Conservation (phyloP, 2,888 invertebrate genomes). For the Lasioglossum figueresi region DNA sequence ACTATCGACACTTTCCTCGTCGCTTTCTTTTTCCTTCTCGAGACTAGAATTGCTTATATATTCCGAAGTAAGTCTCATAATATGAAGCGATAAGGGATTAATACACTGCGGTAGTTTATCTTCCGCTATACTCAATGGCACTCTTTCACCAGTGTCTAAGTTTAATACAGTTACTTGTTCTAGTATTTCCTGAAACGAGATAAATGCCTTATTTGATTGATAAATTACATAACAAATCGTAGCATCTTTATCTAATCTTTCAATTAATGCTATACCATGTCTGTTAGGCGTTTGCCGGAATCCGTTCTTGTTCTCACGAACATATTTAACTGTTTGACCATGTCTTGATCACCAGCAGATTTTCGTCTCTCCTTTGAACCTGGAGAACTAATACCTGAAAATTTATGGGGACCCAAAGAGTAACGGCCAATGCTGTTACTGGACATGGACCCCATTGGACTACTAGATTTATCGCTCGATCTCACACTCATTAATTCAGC, state of each 20-base stretch:
- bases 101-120: constrained; percentile 96
- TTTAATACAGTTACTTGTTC: constrained; percentile 95
- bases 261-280: constrained; percentile 86
- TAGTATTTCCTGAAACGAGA: constrained; percentile 89
- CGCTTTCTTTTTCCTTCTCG: constrained; percentile 90
- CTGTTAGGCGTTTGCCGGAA: constrained; percentile 94
- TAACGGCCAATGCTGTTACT: constrained; percentile 83
- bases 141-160: constrained; percentile 94
- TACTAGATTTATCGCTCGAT: constrained; percentile 80
- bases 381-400: constrained; percentile 80
- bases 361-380: constrained; percentile 88
- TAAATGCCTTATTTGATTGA: neutral
- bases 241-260: neutral
- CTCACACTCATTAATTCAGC: constrained; percentile 84
- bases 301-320: constrained; percentile 93
- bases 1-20: constrained; percentile 90
- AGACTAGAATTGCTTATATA: constrained; percentile 90
- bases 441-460: constrained; percentile 79
- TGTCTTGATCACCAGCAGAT: constrained; percentile 93
- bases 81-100: constrained; percentile 97
- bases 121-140: constrained; percentile 97
- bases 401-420: constrained; percentile 82
- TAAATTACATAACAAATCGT: neutral
- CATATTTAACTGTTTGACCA: constrained; percentile 88
- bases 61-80: constrained; percentile 89